Base-by-base conservation (phyloP, 2,888 invertebrate species). In the Calephelis perditalis region DNA sequence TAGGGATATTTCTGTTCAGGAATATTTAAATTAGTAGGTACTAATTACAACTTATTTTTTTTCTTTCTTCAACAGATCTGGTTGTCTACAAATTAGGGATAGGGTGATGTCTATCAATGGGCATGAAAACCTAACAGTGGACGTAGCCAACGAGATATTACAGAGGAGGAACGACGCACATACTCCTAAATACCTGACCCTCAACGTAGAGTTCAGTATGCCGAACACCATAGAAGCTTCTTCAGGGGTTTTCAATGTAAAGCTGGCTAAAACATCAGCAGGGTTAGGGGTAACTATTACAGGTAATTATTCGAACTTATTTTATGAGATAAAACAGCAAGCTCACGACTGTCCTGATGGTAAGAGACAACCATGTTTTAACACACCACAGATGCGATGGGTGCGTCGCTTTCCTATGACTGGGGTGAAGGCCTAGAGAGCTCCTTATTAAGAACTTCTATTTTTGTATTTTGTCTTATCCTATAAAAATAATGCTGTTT, bases 241-340 rank as follows among this genome's bases (percentile, higher is more conserved):
- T 6, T 96, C 96, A 70, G 98, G 98, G 0, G 95, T 97, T 0
- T 98, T 98, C 76, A 96, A 95, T 66, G 97, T 99, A 0, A 96
- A 97, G 80, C 90, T 98, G 58, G 95, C 96, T 5, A 94, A 95
- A 70, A 94, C 93, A 40, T 94, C 94, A 47, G 94, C 93, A 37
- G 97, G 97, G 5, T 90, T 98, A 11, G 98, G 98, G 3, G 94
- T 98, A 47, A 97, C 97, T n/a, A 95, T 98, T 7, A 96, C 95
- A 77, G 95, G 96, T 93, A 84, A 76, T 57, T 40, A 40, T 40
- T 7, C 40, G 3, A 26, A 26, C 26, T 26, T 26, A 26, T 26
- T 26, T 3, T 26, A 26, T 26, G 4, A 26, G 26, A 26, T 26
- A 26, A 26, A 4, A 26, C 26, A 26, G 26, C 26, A 26, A 26